phyloP scores from a whole-genome alignment of 2,113 vertebrate genomes.

The Pholis gunnellus region DNA sequence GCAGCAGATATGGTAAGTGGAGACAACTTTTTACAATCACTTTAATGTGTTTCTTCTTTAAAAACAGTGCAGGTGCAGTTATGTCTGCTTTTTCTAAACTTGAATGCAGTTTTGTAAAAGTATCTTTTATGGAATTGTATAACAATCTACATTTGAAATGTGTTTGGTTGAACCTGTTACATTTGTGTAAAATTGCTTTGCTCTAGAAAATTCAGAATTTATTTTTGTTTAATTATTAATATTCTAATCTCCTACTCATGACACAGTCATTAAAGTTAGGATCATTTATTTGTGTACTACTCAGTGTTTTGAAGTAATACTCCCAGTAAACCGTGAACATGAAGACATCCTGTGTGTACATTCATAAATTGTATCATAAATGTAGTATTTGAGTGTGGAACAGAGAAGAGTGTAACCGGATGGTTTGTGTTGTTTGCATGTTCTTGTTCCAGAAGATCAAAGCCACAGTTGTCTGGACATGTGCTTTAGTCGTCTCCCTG shows the following conservation, averaged over 20 bases:
- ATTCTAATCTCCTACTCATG: background rate
- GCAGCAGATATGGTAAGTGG: constrained; percentile 66
- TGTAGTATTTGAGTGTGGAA: no score
- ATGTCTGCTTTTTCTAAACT: background rate
- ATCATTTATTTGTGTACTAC: background rate
- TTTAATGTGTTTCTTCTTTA: background rate
- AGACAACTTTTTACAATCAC: background rate
- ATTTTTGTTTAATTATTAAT: background rate
- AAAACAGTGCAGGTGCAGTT: background rate
- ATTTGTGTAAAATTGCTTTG: background rate
- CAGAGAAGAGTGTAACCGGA: background rate
- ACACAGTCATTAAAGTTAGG: background rate
- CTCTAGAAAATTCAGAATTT: background rate
- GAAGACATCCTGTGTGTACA: no score
- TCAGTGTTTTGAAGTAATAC: background rate
- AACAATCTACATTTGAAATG: background rate
- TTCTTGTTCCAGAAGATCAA: constrained; percentile 60
- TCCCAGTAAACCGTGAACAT: no score
- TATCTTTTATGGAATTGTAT: background rate
- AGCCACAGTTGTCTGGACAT: constrained; percentile 64
- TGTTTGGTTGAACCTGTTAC: background rate
- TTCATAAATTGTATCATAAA: no score
- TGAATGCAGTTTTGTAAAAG: background rate
- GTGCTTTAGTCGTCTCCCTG: constrained; percentile 66
- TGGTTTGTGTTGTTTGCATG: background rate